Evolutionary conservation across 2,888 invertebrate species (phyloP).

Genomic region (Sesamia inferens): DNA sequence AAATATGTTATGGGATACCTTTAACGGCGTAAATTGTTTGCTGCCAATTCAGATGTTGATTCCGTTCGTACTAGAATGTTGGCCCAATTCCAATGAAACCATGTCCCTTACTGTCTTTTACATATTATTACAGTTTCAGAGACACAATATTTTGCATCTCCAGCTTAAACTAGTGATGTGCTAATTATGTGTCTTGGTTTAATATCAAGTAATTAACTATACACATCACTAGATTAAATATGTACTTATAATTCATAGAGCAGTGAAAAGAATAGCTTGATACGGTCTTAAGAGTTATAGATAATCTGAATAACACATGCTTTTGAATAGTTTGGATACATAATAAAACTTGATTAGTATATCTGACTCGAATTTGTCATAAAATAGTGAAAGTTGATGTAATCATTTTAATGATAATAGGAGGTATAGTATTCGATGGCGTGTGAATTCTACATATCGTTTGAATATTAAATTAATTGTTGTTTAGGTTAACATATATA

Average conservation of each 20-base stretch:
- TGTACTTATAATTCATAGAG: conserved; percentile 14
- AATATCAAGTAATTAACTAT: conserved; percentile 16
- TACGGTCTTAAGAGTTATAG: conserved; percentile 5
- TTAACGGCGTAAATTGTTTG: not conserved
- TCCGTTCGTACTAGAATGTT: not conserved
- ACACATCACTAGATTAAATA: conserved; percentile 17
- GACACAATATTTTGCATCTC: conserved; percentile 18
- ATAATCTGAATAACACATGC: conserved; percentile 31
- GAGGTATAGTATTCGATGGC: conserved; percentile 38
- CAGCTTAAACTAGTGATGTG: conserved; percentile 20
- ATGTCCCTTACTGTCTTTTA: conserved; percentile 42
- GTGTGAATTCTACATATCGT: conserved; percentile 28
- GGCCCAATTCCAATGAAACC: conserved; percentile 18
- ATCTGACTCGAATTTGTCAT: not conserved
- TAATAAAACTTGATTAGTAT: conserved; percentile 2
- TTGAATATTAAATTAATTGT: conserved; percentile 35
- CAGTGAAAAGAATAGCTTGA: conserved; percentile 9
- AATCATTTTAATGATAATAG: conserved; percentile 19
- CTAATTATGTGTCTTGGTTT: conserved; percentile 2
- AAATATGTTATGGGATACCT: not conserved
- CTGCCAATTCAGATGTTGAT: not conserved
- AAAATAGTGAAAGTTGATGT: conserved; percentile 16
- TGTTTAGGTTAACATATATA: conserved; percentile 52
- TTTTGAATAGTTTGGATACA: conserved; percentile 8
- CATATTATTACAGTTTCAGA: conserved; percentile 25